Evolutionary conservation across 2,888 invertebrate species (phyloP).

Genomic region (Heliothis peltigera): DNA sequence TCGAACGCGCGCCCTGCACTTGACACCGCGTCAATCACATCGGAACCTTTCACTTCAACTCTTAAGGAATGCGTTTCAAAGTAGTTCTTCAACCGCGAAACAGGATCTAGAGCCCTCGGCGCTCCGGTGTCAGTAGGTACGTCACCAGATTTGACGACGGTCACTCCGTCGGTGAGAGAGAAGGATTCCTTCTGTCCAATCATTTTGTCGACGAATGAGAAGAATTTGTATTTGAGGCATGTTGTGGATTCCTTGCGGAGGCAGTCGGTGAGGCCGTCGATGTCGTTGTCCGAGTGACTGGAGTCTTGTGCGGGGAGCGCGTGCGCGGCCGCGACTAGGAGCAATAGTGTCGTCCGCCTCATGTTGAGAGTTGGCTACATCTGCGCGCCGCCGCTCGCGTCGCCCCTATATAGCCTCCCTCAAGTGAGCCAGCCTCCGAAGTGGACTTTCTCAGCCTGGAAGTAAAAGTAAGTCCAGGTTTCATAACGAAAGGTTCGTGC

Average conservation of each 20-base stretch:
- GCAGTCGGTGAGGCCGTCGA: constrained; percentile 95
- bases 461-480: constrained; percentile 88
- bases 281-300: constrained; percentile 93
- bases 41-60: constrained; percentile 95
- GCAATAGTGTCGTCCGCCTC: constrained; percentile 80
- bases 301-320: constrained; percentile 93
- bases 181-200: constrained; percentile 94
- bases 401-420: constrained; percentile 80
- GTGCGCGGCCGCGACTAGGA: constrained; percentile 86
- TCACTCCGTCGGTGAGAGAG: constrained; percentile 94
- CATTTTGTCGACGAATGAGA: constrained; percentile 96
- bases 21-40: constrained; percentile 94
- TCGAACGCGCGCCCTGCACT: constrained; percentile 95
- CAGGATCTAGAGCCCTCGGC: constrained; percentile 93
- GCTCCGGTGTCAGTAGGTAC: constrained; percentile 93
- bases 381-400: constrained; percentile 78
- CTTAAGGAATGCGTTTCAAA: constrained; percentile 95
- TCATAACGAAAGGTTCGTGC: constrained; percentile 82
- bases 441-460: constrained; percentile 86
- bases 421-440: constrained; percentile 76
- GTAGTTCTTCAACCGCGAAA: constrained; percentile 93
- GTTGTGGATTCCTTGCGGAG: constrained; percentile 95
- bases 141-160: constrained; percentile 93
- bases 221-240: constrained; percentile 96
- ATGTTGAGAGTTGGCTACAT: constrained; percentile 78